Evolutionary conservation across 1,140 invertebrate genomes (phyloP), one percentile per base, ranked within the genome.

Genomic region (Nasonia longicornis): DNA sequence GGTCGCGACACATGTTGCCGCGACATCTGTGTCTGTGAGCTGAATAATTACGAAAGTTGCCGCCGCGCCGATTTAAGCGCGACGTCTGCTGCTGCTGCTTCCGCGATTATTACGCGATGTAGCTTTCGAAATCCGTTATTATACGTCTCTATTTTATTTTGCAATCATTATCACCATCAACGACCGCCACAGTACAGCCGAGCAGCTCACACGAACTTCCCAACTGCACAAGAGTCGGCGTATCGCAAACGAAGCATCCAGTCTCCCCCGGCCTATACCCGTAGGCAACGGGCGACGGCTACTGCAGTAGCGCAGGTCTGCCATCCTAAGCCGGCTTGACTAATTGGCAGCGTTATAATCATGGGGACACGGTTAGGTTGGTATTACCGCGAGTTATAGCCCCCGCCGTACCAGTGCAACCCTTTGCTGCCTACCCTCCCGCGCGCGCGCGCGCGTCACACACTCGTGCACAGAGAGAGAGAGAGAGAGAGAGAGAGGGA

Each of bases 341-440:
- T 91, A 91, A 91, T 91, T 91, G 90, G 89, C 87, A 87, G 88
- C 88, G 89, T 90, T 91, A 91, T 90, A 91, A 91, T 91, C 90
- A 90, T 91, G 89, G 89, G 87, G 89, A 89, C 89, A 90, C 87
- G 89, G 88, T 90, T 89, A 91, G 89, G 89, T 91, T 90, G 89
- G 90, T 90, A 91, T 91, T 91, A 90, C 88, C 88, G 88, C 89
- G 89, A 91, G 89, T 91, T 91, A 91, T 90, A 88, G 89, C 85
- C 87, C 85, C 70, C 79, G 80, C 38, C 75, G 14, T n/a, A 31
- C 29, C 7, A 58, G 2, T 63, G 26, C 76, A 75, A 77, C 79
- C 77, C 78, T 66, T 73, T 73, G 45, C 45, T 16, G 1, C 3
- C 52, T 58, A 58, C 63, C 77, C 64, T 73, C 52, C 29, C 69